These are phyloP conservation scores for Brachypteracias leptosomus DNA, from an alignment of 2,113 vertebrate species.

Conservation along the genomic window DNA sequence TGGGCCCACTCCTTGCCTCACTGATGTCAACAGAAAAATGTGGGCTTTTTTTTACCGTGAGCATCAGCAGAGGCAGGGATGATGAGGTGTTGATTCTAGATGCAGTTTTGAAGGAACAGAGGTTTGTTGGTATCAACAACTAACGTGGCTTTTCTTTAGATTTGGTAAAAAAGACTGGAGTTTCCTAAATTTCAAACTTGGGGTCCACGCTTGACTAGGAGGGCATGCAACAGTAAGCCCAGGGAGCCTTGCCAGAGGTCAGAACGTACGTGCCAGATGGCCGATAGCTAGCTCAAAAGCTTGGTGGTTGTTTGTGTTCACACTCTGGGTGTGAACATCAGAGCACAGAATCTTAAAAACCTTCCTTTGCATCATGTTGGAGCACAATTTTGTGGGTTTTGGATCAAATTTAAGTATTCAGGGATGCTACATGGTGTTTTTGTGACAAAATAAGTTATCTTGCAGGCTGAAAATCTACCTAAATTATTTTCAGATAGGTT, in stretches of 20 bases:
- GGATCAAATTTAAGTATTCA: background rate
- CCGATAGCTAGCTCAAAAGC: background rate
- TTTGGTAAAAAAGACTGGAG: background rate
- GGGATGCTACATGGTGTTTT: accelerated
- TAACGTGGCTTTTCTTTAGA: background rate
- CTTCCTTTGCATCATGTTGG: background rate
- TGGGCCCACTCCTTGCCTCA: constrained; percentile 22
- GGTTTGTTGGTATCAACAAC: background rate
- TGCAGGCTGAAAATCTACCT: background rate
- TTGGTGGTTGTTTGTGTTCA: no score
- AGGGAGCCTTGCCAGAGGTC: background rate
- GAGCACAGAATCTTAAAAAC: background rate
- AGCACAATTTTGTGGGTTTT: background rate
- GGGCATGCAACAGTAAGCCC: accelerated
- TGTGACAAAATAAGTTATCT: background rate
- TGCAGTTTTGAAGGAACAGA: background rate
- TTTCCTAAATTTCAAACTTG: background rate
- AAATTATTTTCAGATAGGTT: background rate
- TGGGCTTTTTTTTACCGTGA: background rate
- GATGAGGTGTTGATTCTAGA: background rate
- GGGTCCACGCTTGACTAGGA: background rate
- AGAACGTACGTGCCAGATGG: accelerated
- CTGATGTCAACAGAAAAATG: constrained; percentile 54
- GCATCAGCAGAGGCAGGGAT: background rate
- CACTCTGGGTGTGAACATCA: no score